Conservation (phyloP, 2,888 invertebrate species). For the Trichogramma dendrolimi region DNA sequence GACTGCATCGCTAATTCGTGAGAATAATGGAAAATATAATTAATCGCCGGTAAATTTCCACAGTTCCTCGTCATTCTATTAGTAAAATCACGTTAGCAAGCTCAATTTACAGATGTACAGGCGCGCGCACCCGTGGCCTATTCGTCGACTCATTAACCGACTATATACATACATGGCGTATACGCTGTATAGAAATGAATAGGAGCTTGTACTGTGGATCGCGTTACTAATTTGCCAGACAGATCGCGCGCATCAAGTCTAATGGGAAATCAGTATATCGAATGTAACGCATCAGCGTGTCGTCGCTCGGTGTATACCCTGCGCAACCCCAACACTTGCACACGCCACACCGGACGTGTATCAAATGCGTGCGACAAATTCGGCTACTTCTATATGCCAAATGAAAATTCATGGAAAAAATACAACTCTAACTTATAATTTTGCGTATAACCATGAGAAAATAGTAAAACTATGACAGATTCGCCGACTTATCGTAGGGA, state of each 20-base stretch:
- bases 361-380: too few species aligned
- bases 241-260: constrained; percentile 17
- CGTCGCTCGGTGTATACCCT: constrained; percentile 14
- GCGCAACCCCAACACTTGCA: constrained; percentile 8
- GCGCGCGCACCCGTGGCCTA: constrained; percentile 17
- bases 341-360: constrained; percentile 3
- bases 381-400: too few species aligned
- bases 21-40: too few species aligned
- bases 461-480: too few species aligned
- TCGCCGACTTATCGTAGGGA: too few species aligned
- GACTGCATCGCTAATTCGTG: too few species aligned
- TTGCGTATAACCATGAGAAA: too few species aligned
- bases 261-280: constrained; percentile 27
- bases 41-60: too few species aligned
- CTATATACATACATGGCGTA: neutral
- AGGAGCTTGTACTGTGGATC: neutral
- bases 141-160: constrained; percentile 27
- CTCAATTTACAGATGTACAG: too few species aligned
- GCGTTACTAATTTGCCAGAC: constrained; percentile 22
- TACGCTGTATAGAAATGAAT: too few species aligned
- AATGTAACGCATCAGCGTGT: constrained; percentile 14
- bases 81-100: constrained; percentile 25
- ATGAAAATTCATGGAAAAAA: too few species aligned
- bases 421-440: too few species aligned
- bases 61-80: constrained; percentile 18